These are phyloP conservation scores for Sebastes cheni DNA, from an alignment of 2,797 vertebrate species.

Conservation along the genomic window DNA sequence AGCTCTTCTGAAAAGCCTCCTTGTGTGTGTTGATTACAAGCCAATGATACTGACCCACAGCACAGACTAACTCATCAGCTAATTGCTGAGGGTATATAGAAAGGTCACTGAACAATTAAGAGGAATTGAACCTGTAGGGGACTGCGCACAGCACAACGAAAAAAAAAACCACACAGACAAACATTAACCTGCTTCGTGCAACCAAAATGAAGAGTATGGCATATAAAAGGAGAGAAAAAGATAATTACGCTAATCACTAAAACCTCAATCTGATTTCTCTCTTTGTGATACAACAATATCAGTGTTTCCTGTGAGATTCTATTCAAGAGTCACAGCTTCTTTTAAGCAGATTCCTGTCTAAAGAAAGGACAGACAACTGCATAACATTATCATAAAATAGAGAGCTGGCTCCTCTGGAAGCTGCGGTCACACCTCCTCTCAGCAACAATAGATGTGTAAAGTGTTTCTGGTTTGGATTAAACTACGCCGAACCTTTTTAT, in stretches of 20 bases:
- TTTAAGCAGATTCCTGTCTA: constrained; percentile 23
- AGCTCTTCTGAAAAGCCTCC: constrained; percentile 56
- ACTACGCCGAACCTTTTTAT: constrained; percentile 41
- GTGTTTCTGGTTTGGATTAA: constrained; percentile 53
- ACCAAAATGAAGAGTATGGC: background rate
- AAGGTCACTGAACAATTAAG: constrained; percentile 79
- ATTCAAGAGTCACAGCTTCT: constrained; percentile 14
- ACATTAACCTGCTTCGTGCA: background rate
- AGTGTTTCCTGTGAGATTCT: background rate
- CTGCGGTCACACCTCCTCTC: constrained; percentile 10
- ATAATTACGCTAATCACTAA: background rate
- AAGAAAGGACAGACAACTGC: constrained; percentile 3
- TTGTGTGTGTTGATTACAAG: constrained; percentile 73
- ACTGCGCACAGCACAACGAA: constrained; percentile 2
- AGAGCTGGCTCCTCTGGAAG: constrained; percentile 13
- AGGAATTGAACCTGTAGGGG: constrained; percentile 58
- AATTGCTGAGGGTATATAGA: constrained; percentile 75
- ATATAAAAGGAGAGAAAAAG: constrained; percentile 6
- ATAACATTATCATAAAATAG: constrained; percentile 39
- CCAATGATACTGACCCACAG: constrained; percentile 64
- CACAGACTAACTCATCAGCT: constrained; percentile 77
- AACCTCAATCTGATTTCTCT: background rate
- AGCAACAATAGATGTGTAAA: constrained; percentile 42
- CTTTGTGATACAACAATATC: background rate
- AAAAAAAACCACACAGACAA: background rate